Base-by-base conservation (phyloP, 2,797 vertebrate genomes). In the Syndactyla subalaris region DNA sequence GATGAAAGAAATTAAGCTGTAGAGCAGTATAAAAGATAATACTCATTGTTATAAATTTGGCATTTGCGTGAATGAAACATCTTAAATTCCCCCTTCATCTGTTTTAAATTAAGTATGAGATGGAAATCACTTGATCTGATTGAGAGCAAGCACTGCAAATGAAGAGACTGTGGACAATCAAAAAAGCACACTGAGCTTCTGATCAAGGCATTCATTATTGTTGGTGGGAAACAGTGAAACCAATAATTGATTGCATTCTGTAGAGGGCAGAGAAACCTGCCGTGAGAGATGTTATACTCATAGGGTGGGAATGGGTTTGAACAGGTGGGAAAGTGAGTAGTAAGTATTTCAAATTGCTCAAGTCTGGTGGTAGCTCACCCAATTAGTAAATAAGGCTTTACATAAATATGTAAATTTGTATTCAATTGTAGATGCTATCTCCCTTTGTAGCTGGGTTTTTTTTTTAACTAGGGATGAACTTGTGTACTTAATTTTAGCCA, bases 81-180 rank as follows among this genome's bases (percentile, higher is more conserved):
- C 67, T 85, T 93, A 85, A 92, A 93, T 92, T 94, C 59, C 67
- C 48, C 20, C 18, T 92, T 95, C 83, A 94, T 94, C 94, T 87
- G 67, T 92, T 96, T 86, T 95, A 96, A 90, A 97, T 96, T 90
- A 96, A 91, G 49, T 94, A 77, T 77, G 85, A 96, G 95, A 90
- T 96, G 91, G 84, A 89, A 96, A 92, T 92, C 59, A 67, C 83
- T 94, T 43, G 41, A 59, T 79, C 71, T 96, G 93, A 89, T 93
- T 95, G 91, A 94, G 76, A 86, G 59, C 76, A 76, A 51, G 76
- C 30, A 2, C 48, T 87, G 79, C 76, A 92, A 96, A 77, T 79
- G 57, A 91, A 82, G 59, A 38, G 57, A 46, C 59, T 71, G 32
- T 62, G 77, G 74, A 77, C 92, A 93, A 87, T 92, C 83, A 70